phyloP scores from a whole-genome alignment of 2,888 invertebrate genomes.

The Phortica okadai region DNA sequence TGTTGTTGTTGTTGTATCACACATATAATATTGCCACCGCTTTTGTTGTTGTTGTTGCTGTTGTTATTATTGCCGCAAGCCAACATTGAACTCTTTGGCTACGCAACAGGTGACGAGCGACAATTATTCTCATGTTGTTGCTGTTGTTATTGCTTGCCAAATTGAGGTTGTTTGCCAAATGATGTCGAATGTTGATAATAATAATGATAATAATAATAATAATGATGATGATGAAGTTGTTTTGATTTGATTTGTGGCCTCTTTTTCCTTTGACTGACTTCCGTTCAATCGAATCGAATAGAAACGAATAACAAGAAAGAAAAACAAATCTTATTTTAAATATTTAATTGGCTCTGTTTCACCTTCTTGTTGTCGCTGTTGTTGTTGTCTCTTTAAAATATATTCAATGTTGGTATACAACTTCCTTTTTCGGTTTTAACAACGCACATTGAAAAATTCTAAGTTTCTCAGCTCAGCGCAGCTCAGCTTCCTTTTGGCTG shows the following conservation, averaged over 20 bases:
- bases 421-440: conserved; percentile 62
- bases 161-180: not conserved
- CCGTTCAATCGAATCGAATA: conserved; percentile 45
- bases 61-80: conserved; percentile 25
- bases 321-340: conserved; percentile 56
- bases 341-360: conserved; percentile 59
- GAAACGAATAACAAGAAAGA: conserved; percentile 47
- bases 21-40: conserved; percentile 1
- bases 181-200: not conserved
- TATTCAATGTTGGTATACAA: conserved; percentile 46
- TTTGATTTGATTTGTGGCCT: not conserved
- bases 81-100: conserved; percentile 25
- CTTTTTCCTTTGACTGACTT: not conserved
- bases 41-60: conserved; percentile 20
- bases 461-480: not conserved
- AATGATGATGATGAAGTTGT: not conserved
- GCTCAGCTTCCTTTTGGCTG: not conserved
- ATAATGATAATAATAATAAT: not conserved
- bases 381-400: conserved; percentile 25
- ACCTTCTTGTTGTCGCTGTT: conserved; percentile 45
- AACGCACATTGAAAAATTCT: conserved; percentile 60
- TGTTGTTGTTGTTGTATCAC: not conserved
- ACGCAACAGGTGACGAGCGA: conserved; percentile 14
- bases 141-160: not conserved
- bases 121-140: not conserved